Base-by-base conservation (phyloP, 2,113 vertebrate species). In the Rhea americana region DNA sequence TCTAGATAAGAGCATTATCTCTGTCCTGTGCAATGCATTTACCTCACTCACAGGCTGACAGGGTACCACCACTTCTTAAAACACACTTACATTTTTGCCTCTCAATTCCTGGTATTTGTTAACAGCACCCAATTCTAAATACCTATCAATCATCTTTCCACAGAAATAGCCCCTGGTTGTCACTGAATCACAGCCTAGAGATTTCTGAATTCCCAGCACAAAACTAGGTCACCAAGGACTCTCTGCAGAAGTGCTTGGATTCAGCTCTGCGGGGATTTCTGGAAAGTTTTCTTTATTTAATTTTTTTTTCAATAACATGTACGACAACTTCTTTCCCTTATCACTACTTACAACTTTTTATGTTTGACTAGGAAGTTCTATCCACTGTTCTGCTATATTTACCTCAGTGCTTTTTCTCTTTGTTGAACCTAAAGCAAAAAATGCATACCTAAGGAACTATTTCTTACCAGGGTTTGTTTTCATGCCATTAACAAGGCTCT, bases 401-500 rank as follows among this genome's bases (percentile, higher is more conserved):
- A 65, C 53, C 50, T 51, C 39, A 16, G 37, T 20, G 28, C 7
- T 47, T 16, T 63, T 41, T 51, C 32, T 80, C 50, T 24, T 16
- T 21, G 24, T 39, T 53, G 50, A 18, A 26, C 17, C 84, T 80
- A 63, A 53, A 35, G 50, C 79, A 41, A 55, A 84, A 67, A 67
- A 47, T 10, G 13, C 19, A 30, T n/a, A 18, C 53, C 83, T 66
- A 73, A 50, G 58, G 41, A 72, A 81, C 30, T 25, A 53, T 66
- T 90, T 96, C 97, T 98, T 97, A 99, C 99, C 98, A 2, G 98
- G 95, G 85, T 97, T 98, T 89, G 97, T 96, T 97, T 98, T 99
- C 93, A 98, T 89, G 50, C 98, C 98, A 19, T 98, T 99, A 74
- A 97, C 94, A 62, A 99, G 96, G 85, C 86, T 97, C 95, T 98